These are phyloP conservation scores for Chaitophorus viminalis DNA, from an alignment of 2,888 invertebrate genomes.

Conservation along the genomic window DNA sequence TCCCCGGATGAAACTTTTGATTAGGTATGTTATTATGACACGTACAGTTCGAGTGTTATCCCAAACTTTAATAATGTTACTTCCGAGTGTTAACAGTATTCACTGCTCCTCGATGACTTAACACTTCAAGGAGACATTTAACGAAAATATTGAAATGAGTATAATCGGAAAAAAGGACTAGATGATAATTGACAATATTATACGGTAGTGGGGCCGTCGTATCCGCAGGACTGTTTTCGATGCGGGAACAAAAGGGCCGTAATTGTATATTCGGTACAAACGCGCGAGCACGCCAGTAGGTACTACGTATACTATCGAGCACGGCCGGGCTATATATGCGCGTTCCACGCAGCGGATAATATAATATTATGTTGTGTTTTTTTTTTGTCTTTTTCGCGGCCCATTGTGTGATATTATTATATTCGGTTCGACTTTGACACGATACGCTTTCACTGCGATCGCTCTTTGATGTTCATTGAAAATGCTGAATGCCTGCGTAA, in stretches of 20 bases:
- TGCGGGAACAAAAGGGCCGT: constrained; percentile 4
- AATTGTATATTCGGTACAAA: not conserved
- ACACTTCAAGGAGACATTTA: too few species aligned
- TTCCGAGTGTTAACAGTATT: too few species aligned
- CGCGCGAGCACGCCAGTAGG: constrained; percentile 3
- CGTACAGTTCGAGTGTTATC: too few species aligned
- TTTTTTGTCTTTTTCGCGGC: constrained; percentile 40
- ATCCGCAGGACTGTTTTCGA: not conserved
- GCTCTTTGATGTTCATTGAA: constrained; percentile 44
- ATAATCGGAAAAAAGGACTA: too few species aligned
- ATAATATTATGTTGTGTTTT: constrained; percentile 30
- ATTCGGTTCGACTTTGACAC: constrained; percentile 56
- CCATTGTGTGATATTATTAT: constrained; percentile 31
- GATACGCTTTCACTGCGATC: constrained; percentile 60
- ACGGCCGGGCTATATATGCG: not conserved
- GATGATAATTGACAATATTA: too few species aligned
- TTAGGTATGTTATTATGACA: too few species aligned
- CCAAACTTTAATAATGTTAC: too few species aligned
- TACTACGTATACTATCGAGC: not conserved
- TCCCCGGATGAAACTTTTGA: too few species aligned
- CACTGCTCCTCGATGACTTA: not conserved
- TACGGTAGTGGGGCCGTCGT: not conserved
- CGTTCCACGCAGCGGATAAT: not conserved
- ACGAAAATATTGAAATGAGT: too few species aligned
- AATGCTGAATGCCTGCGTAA: constrained; percentile 28